phyloP scores from a whole-genome alignment of 2,888 invertebrate genomes.

The Neuroscelio doddi region DNA sequence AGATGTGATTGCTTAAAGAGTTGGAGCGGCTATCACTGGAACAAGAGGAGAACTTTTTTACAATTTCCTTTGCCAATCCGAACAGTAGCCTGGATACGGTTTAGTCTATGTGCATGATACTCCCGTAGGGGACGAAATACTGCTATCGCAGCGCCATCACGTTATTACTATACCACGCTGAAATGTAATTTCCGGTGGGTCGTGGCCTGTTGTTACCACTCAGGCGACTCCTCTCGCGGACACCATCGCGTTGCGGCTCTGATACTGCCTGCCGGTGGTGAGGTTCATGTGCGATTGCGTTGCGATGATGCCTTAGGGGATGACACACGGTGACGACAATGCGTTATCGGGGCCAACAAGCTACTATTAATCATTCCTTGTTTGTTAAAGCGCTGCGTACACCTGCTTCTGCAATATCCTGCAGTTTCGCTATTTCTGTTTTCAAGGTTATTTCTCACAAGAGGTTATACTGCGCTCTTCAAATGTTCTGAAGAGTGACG shows the following conservation, averaged over 20 bases:
- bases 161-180: conserved; percentile 64
- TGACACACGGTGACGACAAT: conserved; percentile 56
- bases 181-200: conserved; percentile 70
- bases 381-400: conserved; percentile 68
- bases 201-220: conserved; percentile 53
- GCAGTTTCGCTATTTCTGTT: conserved; percentile 30
- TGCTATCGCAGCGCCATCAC: conserved; percentile 48
- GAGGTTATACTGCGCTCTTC: too few relatives aligned
- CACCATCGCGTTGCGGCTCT: conserved; percentile 31
- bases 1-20: conserved; percentile 4
- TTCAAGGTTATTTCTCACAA: conserved; percentile 26
- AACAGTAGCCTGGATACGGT: conserved; percentile 25
- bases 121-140: conserved; percentile 35
- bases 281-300: conserved; percentile 54
- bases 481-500: conserved; percentile 17
- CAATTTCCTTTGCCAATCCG: conserved; percentile 13
- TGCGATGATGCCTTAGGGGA: conserved; percentile 61
- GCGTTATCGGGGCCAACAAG: conserved; percentile 64
- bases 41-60: conserved; percentile 16
- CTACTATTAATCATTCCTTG: conserved; percentile 69
- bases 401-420: conserved; percentile 59
- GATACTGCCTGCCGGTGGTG: conserved; percentile 36
- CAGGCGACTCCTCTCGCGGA: conserved; percentile 44
- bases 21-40: background rate
- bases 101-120: conserved; percentile 3